Evolutionary conservation across 2,797 vertebrate genomes (phyloP), one percentile per base, ranked within the genome.

Genomic region (Crax fasciolata): DNA sequence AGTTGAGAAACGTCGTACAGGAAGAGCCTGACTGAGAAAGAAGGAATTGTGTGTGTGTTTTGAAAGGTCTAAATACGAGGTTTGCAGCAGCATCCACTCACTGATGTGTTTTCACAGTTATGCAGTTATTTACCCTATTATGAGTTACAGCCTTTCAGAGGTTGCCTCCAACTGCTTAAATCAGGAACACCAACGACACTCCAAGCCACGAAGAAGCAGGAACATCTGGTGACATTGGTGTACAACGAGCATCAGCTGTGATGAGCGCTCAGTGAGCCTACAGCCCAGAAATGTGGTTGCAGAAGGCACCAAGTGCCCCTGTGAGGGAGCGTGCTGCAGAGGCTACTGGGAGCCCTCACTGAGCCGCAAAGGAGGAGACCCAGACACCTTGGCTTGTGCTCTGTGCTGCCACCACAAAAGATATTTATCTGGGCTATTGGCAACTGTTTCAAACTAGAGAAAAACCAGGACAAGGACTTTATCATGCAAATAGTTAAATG

Each of bases 401-500:
- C 54, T 1, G 2, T 13, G 91, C 67, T 82, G 55, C 55, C 55
- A 76, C 68, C 55, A 76, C 77, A 77, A 90, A 96, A 96, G 83
- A 54, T 93, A 88, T 85, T 95, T 96, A 93, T 89, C 86, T 84
- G 81, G 44, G 75, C 57, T 87, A 87, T 63, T 95, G 91, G 89
- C 44, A 94, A 85, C 57, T 76, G 54, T 96, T 97, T 97, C 82
- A 67, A 87, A 91, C 8, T 23, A 67, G 67, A 14, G 16, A 86
- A 90, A 95, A 97, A 96, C 74, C 17, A 1, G 86, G 91, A 93
- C 1, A 11, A 87, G 78, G 93, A 97, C 90, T 96, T 93, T 89
- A 93, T 94, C 89, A 96, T 87, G 78, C 83, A 93, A 73, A 91
- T 93, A 92, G 93, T 97, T 96, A 96, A 94, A 97, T 90, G 70